Evolutionary conservation across 1,140 invertebrate species (phyloP), one percentile per base, ranked within the genome.

Genomic region (Melanaphis sacchari): DNA sequence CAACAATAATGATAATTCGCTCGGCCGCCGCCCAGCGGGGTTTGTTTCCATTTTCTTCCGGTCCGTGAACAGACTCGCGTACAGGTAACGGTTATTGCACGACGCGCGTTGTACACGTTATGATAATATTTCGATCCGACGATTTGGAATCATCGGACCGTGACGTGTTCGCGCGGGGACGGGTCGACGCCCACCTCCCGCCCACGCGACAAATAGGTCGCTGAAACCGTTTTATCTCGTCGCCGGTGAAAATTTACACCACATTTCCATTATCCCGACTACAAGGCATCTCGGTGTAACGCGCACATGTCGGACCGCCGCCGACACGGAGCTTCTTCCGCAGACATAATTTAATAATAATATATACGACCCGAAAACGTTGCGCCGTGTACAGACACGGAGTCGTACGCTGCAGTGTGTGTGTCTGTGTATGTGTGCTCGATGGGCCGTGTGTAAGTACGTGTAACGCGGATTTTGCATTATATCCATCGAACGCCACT

Each of bases 161-260:
- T 91, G 49, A 82, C 38, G 59, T 18, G 59, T 66, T n/a, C 31
- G 26, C 26, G 26, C 26, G 54, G 54, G 26, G 31, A n/a, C 1
- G 59, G 59, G 31, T n/a, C 6, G 49, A 22, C 49, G 15, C 49
- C 2, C 49, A 11, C 59, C 59, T 4, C 31, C 59, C 8, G 24
- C 59, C n/a, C n/a, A n/a, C n/a, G n/a, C 46, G 91, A 92, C 91
- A 92, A 81, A 92, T 92, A 92, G 91, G 91, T 92, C 91, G 84
- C 91, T 92, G 84, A 91, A 92, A 76, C 43, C 91, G 31, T 92
- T 82, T 92, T 81, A 92, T 92, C 91, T 92, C 84, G 66, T 92
- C 41, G 43, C 15, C 66, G 76, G 41, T 38, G 40, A 82, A 92
- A 92, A 81, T 81, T 36, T 82, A 92, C 91, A 82, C 59, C 43